Conservation (phyloP, 2,888 invertebrate species). For the Erpobdella octoculata region DNA sequence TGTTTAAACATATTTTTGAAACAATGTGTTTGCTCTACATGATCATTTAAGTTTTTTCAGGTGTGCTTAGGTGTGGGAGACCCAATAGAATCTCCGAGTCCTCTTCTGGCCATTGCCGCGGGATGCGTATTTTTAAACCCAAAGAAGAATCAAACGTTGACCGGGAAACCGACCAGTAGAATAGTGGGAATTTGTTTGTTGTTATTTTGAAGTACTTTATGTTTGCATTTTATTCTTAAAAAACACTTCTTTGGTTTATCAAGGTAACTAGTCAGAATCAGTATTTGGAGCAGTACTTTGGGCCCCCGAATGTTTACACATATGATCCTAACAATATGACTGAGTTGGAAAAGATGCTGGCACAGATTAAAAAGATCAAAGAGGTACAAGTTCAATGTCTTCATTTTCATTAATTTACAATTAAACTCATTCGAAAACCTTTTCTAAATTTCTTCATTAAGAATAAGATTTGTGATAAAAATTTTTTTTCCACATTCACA, state of each 20-base stretch:
- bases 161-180: slow-evolving; percentile 27
- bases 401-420: neutral
- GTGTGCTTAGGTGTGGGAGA: slow-evolving; percentile 35
- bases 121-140: slow-evolving; percentile 38
- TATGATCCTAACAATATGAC: slow-evolving; percentile 42
- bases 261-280: slow-evolving; percentile 35
- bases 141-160: slow-evolving; percentile 10
- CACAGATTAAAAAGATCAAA: neutral
- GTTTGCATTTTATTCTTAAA: neutral
- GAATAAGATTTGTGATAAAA: no score
- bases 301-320: slow-evolving; percentile 33
- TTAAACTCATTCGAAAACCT: neutral
- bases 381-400: neutral
- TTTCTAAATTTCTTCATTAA: neutral
- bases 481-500: no score
- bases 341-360: slow-evolving; percentile 56
- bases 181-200: neutral
- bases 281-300: slow-evolving; percentile 34
- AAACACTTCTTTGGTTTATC: neutral
- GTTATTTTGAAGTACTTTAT: neutral
- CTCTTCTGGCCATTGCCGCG: slow-evolving; percentile 32
- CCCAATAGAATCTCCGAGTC: slow-evolving; percentile 36
- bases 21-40: neutral
- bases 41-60: slow-evolving; percentile 12
- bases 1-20: neutral